A percentile compares a stretch with the other conserved stretches of the same genome.
Conservation (phyloP, 2,797 vertebrate species). For the Enteromius anoplus region DNA sequence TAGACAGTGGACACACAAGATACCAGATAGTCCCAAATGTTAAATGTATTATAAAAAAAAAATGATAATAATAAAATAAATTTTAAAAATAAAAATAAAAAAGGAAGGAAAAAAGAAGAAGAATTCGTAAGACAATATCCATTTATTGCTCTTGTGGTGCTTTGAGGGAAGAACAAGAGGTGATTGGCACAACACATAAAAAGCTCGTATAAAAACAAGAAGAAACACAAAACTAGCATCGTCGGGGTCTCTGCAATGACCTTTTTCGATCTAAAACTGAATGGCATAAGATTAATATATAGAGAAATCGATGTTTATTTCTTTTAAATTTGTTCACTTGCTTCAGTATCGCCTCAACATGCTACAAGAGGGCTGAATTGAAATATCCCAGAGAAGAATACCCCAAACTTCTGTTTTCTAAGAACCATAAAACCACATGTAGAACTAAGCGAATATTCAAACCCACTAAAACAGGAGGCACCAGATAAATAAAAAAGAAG, state of each 20-base stretch:
- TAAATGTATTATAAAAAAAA: constrained; percentile 81
- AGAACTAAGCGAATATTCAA: constrained; percentile 96
- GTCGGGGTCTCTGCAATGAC: constrained; percentile 78
- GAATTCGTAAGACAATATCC: constrained; percentile 88
- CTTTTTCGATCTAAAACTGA: constrained; percentile 83
- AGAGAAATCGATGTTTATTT: constrained; percentile 89
- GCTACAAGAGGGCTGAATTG: constrained; percentile 98
- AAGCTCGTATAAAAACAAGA: constrained; percentile 81
- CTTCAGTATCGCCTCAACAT: constrained; percentile 95
- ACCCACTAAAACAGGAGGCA: constrained; percentile 99
- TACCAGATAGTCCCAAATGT: constrained; percentile 91
- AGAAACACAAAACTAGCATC: constrained; percentile 84
- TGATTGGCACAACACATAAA: constrained; percentile 88
- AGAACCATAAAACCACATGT: constrained; percentile 98
- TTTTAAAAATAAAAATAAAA: neutral
- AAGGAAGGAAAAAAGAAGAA: constrained; percentile 52
- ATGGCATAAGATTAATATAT: constrained; percentile 83
- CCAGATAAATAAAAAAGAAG: constrained; percentile 99
- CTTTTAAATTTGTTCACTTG: constrained; percentile 91
- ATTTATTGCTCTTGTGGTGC: constrained; percentile 97
- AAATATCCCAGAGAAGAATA: constrained; percentile 88
- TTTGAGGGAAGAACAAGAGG: constrained; percentile 86
- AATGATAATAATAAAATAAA: constrained; percentile 57
- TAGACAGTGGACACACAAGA: constrained; percentile 93
- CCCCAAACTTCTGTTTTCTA: constrained; percentile 93